phyloP scores from a whole-genome alignment of 2,113 vertebrate genomes.

The Taxidea taxus region DNA sequence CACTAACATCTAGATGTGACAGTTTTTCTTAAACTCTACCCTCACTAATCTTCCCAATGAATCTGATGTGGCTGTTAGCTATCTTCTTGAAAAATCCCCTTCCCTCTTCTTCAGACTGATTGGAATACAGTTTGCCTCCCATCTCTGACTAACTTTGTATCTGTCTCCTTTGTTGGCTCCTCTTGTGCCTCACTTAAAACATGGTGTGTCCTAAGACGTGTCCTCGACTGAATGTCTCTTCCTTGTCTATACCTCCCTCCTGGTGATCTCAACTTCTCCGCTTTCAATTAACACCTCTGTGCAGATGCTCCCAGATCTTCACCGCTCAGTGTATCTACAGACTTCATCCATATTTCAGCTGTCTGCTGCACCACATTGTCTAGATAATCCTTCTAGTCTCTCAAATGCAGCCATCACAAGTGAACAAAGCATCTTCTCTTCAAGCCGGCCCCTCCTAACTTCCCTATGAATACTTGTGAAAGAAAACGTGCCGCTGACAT shows the following conservation, averaged over 20 bases:
- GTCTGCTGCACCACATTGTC: not conserved
- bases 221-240: not conserved
- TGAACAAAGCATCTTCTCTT: not conserved
- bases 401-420: not conserved
- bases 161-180: not conserved
- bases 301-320: not conserved
- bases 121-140: not conserved
- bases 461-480: not conserved
- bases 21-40: not conserved
- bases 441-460: not conserved
- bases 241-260: not conserved
- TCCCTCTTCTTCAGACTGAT: not conserved
- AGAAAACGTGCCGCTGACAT: not conserved
- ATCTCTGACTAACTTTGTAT: not conserved
- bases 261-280: not conserved
- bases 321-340: not conserved
- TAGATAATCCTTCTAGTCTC: not conserved
- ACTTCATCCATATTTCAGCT: not conserved
- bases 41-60: not conserved
- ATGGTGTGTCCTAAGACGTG: not conserved
- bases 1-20: not conserved
- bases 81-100: not conserved
- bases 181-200: not conserved
- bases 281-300: not conserved
- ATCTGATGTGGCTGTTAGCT: not conserved